phyloP scores from a whole-genome alignment of 2,113 vertebrate genomes.

The Daphoenositta chrysoptera region DNA sequence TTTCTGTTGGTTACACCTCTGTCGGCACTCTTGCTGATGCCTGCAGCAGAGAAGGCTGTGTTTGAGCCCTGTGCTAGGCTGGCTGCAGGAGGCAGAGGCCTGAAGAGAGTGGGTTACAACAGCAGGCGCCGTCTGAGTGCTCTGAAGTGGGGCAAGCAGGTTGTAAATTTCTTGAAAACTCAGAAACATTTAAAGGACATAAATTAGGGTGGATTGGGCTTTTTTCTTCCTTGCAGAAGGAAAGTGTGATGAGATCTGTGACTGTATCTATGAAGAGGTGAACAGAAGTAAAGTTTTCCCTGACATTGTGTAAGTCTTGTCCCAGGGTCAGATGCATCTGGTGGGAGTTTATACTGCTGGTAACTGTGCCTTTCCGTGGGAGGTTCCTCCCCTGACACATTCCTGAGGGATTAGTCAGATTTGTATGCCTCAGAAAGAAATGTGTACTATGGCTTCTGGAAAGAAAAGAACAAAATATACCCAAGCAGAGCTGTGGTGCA shows the following conservation, averaged over 20 bases:
- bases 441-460: not conserved
- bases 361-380: not conserved
- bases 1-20: not conserved
- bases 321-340: not conserved
- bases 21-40: not conserved
- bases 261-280: constrained; percentile 72
- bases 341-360: constrained; percentile 6
- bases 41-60: not conserved
- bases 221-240: constrained; percentile 44
- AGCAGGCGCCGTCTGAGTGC: constrained; percentile 66
- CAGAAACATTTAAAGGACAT: not conserved
- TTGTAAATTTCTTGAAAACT: not conserved
- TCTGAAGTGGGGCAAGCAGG: constrained; percentile 57
- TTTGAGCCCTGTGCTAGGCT: constrained; percentile 53
- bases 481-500: not conserved
- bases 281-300: constrained; percentile 71
- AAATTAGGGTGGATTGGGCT: not conserved
- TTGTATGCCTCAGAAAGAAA: not conserved
- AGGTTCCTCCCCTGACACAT: not conserved
- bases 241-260: constrained; percentile 68
- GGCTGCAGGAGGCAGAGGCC: constrained; percentile 70
- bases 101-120: constrained; percentile 76
- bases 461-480: not conserved
- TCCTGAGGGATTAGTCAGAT: constrained; percentile 20
- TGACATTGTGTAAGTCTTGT: not conserved